phyloP scores from a whole-genome alignment of 2,888 invertebrate species.

The Nomada ruficornis region DNA sequence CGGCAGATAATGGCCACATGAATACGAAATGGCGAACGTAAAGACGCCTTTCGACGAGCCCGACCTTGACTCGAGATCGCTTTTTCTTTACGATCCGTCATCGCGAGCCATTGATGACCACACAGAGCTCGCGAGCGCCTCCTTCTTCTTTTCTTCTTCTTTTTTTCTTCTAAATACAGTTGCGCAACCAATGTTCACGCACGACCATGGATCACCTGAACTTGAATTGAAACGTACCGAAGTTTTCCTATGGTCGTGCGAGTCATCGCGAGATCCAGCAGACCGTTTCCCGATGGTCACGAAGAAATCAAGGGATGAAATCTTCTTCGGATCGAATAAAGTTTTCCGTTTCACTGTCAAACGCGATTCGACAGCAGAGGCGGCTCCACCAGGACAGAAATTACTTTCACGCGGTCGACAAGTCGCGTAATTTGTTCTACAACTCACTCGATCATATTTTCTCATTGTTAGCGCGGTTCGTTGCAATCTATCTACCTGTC shows the following conservation, averaged over 20 bases:
- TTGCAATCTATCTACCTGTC: slow-evolving; percentile 53
- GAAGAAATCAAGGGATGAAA: not conserved
- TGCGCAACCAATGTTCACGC: slow-evolving; percentile 62
- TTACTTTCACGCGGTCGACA: slow-evolving; percentile 34
- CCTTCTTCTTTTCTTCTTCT: slow-evolving; percentile 34
- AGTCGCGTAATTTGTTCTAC: slow-evolving; percentile 43
- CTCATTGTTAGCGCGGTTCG: slow-evolving; percentile 47
- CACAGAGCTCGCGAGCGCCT: slow-evolving; percentile 60
- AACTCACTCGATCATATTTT: slow-evolving; percentile 43
- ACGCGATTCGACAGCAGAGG: too few relatives aligned
- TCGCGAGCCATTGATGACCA: slow-evolving; percentile 71
- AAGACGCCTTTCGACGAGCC: slow-evolving; percentile 74
- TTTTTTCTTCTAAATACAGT: slow-evolving; percentile 54
- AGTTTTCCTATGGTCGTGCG: slow-evolving; percentile 37
- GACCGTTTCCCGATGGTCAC: slow-evolving; percentile 14
- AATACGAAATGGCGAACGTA: slow-evolving; percentile 75
- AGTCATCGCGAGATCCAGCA: not conserved
- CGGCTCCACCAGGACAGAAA: too few relatives aligned
- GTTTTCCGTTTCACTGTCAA: not conserved
- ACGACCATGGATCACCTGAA: slow-evolving; percentile 67
- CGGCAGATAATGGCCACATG: slow-evolving; percentile 71
- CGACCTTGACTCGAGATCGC: slow-evolving; percentile 80
- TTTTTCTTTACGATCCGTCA: slow-evolving; percentile 77
- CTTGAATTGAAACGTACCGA: slow-evolving; percentile 64
- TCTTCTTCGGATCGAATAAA: too few relatives aligned